Evolutionary conservation across 2,113 vertebrate genomes (phyloP), one percentile per base, ranked within the genome.

Genomic region (Trinectes maculatus): DNA sequence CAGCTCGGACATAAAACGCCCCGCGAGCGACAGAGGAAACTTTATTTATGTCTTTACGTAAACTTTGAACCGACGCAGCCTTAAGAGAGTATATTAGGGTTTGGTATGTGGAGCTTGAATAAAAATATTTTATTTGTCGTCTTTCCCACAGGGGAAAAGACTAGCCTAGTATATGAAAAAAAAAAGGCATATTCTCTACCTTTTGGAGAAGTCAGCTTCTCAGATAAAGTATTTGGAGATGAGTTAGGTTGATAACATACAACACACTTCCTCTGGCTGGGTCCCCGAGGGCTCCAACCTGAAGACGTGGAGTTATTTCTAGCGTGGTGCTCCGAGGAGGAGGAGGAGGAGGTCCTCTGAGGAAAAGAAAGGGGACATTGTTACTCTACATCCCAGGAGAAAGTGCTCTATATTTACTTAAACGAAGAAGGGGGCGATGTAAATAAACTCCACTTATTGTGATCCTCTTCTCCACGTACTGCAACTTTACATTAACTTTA

Each of bases 41-140:
- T 89, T 90, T 85, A 90, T 93, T 94, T 92, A 88, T 88, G 82
- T 83, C 78, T 90, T 88, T 90, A 82, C 56, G 65, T 89, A 89
- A 90, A 91, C 87, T 86, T 77, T 83, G 82, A 79, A 88, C 83
- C 71, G n/a, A 44, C 39, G 29, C 58, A 49, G 31, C 56, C 62
- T 78, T 75, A 6, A 73, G 51, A 77, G 63, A 73, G 60, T 82
- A 65, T 52, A 70, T 75, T 69, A 54, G 40, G 46, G 40, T 59
- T 3, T 67, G 62, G 48, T 31, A 18, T 64, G 64, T 74, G 71
- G 54, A 61, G 62, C 55, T 71, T 51, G 24, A 71, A 71, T 76
- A 80, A 60, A 85, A 77, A 21, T 54, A 15, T 79, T 75, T 74
- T 56, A 63, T 63, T 64, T 28, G 22, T 46, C 61, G 43, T 73